Evolutionary conservation across 2,113 vertebrate species (phyloP).

Genomic region (Menura novaehollandiae): DNA sequence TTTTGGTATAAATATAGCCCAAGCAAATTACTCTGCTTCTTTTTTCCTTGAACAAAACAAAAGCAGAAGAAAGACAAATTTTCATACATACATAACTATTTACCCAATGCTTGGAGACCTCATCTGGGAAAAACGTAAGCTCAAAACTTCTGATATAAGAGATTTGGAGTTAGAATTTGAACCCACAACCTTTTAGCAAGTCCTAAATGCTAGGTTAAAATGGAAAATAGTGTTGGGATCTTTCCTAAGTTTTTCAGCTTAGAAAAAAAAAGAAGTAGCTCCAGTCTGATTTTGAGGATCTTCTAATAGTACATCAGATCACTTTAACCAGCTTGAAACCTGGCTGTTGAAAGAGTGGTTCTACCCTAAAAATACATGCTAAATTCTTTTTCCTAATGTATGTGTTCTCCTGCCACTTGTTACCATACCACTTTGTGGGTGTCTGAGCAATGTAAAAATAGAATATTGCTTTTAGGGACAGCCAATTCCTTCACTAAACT

Average conservation of each 20-base stretch:
- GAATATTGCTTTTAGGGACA: background rate
- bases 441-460: background rate
- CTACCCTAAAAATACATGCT: background rate
- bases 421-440: background rate
- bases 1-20: background rate
- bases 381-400: background rate
- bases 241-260: background rate
- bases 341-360: background rate
- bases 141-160: background rate
- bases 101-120: background rate
- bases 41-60: background rate
- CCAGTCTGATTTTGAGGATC: background rate
- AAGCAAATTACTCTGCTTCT: background rate
- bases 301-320: background rate
- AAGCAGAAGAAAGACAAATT: background rate
- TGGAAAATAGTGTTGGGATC: fast-evolving
- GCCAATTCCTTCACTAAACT: background rate
- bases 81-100: background rate
- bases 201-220: background rate
- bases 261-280: background rate
- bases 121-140: background rate
- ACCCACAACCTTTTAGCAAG: background rate
- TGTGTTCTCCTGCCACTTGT: background rate
- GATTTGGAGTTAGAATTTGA: background rate
- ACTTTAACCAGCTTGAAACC: background rate